Base-by-base conservation (phyloP, 2,888 invertebrate genomes). In the Holacanthella duospinosa region DNA sequence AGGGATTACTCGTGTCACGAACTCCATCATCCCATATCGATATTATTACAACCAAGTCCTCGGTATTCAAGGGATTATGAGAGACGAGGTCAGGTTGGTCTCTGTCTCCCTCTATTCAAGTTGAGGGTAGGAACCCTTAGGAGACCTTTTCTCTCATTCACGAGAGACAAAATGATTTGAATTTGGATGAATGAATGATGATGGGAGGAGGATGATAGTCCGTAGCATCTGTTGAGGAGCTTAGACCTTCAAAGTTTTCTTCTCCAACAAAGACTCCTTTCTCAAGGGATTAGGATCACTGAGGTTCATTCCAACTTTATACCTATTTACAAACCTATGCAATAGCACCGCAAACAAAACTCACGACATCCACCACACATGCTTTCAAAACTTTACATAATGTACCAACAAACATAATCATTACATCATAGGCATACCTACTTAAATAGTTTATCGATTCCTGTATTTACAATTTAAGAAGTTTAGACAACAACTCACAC, bases 181-280 rank as follows among this genome's bases (percentile, higher is more conserved):
- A 48, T 48, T 48, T 48, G 48, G 48, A n/a, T 48, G 48, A 48
- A 48, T 48, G 48, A 48, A 48, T 48, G 48, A 48, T 48, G 48
- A 48, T 9, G 21, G 48, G 48, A 48, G 4, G 21, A 48, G 21
- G 48, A n/a, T 9, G 48, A 48, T 36, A 9, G 36, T 36, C 9
- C 16, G 16, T 36, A 9, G 48, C 48, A 48, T 48, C 48, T 48
- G 48, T 48, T 48, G 48, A 48, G 48, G 16, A 48, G 48, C 48
- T 48, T 48, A 48, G 48, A 9, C 48, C 48, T 48, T 48, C 48
- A 48, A 48, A 48, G 19, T 48, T 48, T 48, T 48, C 48, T 48
- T 48, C 48, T 48, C 48, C 48, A 48, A 48, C 48, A 48, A 48
- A 48, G 48, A 48, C 48, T 48, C 48, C 21, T 48, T 48, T 48